A percentile compares a stretch with the other conserved stretches of the same genome.
Evolutionary conservation across 1,140 invertebrate species (phyloP).

Genomic region (Drosophila pseudoobscura): DNA sequence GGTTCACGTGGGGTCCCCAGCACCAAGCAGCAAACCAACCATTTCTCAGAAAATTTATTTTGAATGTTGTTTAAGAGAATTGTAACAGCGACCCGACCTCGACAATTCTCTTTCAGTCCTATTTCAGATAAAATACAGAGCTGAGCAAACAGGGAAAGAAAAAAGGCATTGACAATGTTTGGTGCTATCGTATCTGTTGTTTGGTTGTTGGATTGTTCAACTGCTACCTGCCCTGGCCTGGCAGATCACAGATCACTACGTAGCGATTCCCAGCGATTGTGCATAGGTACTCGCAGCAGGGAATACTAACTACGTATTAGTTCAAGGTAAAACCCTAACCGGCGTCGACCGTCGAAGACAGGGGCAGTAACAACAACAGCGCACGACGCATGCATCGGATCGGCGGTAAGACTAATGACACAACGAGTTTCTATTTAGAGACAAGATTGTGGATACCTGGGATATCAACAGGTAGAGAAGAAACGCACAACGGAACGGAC

Average conservation of each 20-base stretch:
- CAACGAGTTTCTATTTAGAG: conserved; percentile 79
- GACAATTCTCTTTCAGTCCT: background rate
- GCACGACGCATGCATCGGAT: conserved; percentile 16
- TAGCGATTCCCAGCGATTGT: conserved; percentile 15
- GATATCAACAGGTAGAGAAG: conserved; percentile 76
- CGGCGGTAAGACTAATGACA: conserved; percentile 67
- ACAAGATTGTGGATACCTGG: conserved; percentile 73
- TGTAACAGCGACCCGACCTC: background rate
- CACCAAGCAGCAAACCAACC: too few relatives aligned
- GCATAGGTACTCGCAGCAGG: conserved; percentile 47
- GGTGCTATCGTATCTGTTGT: conserved; percentile 6
- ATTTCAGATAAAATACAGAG: conserved; percentile 4
- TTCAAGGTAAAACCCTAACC: conserved; percentile 63
- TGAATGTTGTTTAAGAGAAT: too few relatives aligned
- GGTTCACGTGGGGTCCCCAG: too few relatives aligned
- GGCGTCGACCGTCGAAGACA: conserved; percentile 24
- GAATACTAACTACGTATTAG: conserved; percentile 71
- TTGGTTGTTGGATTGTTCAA: background rate
- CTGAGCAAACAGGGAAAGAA: background rate
- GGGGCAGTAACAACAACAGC: conserved; percentile 19
- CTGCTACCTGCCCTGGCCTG: conserved; percentile 23
- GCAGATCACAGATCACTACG: background rate
- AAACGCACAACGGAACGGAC: conserved; percentile 10
- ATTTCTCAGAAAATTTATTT: too few relatives aligned
- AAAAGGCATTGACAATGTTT: conserved; percentile 11